Percentiles rank a stretch among this genome's conserved stretches.
phyloP scores from a whole-genome alignment of 2,888 invertebrate species.

The Sarcophaga carnaria region DNA sequence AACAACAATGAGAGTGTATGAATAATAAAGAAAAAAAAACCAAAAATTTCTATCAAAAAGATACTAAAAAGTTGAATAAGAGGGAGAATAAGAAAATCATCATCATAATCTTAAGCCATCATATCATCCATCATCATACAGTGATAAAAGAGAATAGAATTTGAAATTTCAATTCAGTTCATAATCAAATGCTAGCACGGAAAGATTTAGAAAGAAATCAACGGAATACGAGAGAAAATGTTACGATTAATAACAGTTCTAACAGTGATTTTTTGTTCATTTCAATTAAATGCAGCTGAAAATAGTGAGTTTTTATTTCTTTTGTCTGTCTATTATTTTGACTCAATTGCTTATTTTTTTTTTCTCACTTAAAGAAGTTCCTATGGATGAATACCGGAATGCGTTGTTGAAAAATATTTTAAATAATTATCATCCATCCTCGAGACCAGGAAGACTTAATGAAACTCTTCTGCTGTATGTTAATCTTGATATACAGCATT shows the following conservation, averaged over 20 bases:
- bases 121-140: conserved; percentile 13
- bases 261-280: not conserved
- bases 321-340: too few species aligned
- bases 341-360: not conserved
- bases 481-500: conserved; percentile 71
- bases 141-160: conserved; percentile 6
- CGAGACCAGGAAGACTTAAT: conserved; percentile 63
- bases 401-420: conserved; percentile 69
- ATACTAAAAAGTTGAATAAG: conserved; percentile 8
- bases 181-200: conserved; percentile 22
- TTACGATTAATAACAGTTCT: not conserved
- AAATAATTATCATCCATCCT: conserved; percentile 68
- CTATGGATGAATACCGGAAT: conserved; percentile 53
- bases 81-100: not conserved
- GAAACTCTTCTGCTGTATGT: conserved; percentile 59
- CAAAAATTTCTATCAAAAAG: not conserved
- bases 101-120: conserved; percentile 1
- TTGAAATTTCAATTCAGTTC: conserved; percentile 39
- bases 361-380: conserved; percentile 36
- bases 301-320: conserved; percentile 43
- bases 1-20: conserved; percentile 18
- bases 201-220: conserved; percentile 7
- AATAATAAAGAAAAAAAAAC: too few species aligned
- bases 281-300: conserved; percentile 29
- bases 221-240: not conserved